Base-by-base conservation (phyloP, 2,113 vertebrate species). In the Oceanodroma tethys region DNA sequence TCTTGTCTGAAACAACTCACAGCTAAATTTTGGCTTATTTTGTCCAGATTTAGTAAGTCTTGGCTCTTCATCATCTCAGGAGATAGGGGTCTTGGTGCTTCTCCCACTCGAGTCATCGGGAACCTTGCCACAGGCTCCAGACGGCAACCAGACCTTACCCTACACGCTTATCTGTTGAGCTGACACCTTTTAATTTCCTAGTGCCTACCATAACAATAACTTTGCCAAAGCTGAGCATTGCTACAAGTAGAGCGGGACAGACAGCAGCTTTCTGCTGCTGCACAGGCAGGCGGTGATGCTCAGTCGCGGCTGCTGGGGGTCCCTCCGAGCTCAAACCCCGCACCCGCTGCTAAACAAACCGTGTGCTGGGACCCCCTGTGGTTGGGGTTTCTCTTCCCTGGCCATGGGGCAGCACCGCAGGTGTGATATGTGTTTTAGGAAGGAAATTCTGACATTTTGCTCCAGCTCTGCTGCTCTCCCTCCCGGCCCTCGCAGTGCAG, bases 241-340 rank as follows among this genome's bases (percentile, higher is more conserved):
- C 9, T 62, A 7, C 13, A 34, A 9, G 53, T 3, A 38, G 62
- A 53, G 66, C 13, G 8, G 38, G 71, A 74, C 27, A 55, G n/a
- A 11, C 17, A 40, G n/a, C 43, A 74, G 67, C 27, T 63, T 53
- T 21, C 75, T 1, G 19, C 6, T 4, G 47, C 55, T 22, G 73
- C n/a, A 9, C 43, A 34, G 29, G 47, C 38, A 50, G 45, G 55
- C 0, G 9, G 10, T 1, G 16, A 52, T 0, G 5, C 53, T 80
- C 29, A 4, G 30, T 11, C 11, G 1, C 0, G 0, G 7, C 0
- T 6, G 40, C 32, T 13, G 34, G 1, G 13, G 29, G 75, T 38
- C 75, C n/a, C 66, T 38, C 29, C 0, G 0, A 53, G 40, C 91
- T 27, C 91, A 66, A 22, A 3, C 34, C 80, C 36, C 20, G 0